Base-by-base conservation (phyloP, 2,797 vertebrate genomes). In the Champsocephalus esox region DNA sequence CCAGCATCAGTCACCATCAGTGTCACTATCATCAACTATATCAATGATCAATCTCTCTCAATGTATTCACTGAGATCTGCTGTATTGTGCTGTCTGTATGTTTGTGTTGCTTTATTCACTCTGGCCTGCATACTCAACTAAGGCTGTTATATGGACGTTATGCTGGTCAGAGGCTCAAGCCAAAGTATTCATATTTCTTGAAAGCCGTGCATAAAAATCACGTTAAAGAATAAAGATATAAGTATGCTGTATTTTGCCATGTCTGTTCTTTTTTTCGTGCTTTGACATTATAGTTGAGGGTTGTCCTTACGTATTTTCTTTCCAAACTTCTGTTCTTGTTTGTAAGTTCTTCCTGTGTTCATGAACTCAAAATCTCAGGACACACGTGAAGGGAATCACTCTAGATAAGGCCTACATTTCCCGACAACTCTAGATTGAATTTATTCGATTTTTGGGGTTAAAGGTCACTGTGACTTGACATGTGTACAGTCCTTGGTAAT, bases 111-210 rank as follows among this genome's bases (percentile, higher is more conserved):
- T 66, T 67, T 45, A 45, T 61, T 13, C 38, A 58, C 51, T 44
- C 43, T 66, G 46, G 38, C 64, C 32, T 70, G 41, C 16, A 16
- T 2, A 32, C 57, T 38, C 34, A 38, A 8, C 34, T 38, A 38
- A 38, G 34, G 34, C 8, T 38, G 64, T 52, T 49, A 58, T 12
- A 8, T 68, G 28, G 55, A 74, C 50, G 48, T 60, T 38, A 48
- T 68, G 50, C 73, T 46, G 48, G 55, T 70, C 54, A 61, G 59
- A 70, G 50, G 61, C 41, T 79, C 59, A 65, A 75, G 63, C 80
- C 80, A 86, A 88, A 84, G 80, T 80, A 79, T 60, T 75, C 48
- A 45, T 60, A 78, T 81, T 81, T 74, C 83, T 71, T 83, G 38
- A 69, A 43, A 17, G 7, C 38, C 51, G 50, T 73, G 50, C 57